phyloP scores from a whole-genome alignment of 2,113 vertebrate species.

The Brachirus orientalis region DNA sequence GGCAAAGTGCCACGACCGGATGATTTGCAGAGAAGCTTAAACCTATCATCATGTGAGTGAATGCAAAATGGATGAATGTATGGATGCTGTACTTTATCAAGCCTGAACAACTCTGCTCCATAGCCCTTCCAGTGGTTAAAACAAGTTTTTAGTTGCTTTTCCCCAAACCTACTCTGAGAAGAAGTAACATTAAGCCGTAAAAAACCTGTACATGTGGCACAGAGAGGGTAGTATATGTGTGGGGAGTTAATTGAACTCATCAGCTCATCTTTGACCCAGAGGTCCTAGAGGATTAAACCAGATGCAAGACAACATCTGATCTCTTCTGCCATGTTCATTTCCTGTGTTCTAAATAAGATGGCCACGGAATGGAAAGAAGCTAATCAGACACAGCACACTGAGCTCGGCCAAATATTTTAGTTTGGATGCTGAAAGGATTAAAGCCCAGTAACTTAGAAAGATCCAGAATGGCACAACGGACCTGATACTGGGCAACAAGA shows the following conservation, averaged over 20 bases:
- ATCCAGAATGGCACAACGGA: not conserved
- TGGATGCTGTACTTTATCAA: no score
- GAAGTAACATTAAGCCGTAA: not conserved
- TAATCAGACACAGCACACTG: not conserved
- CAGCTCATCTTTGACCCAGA: not conserved
- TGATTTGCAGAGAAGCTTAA: no score
- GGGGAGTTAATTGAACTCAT: not conserved
- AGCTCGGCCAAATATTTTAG: not conserved
- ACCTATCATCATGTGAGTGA: no score
- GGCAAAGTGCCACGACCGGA: no score
- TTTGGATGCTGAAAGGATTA: not conserved
- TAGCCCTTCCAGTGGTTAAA: not conserved
- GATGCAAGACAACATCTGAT: not conserved
- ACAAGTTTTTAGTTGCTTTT: not conserved
- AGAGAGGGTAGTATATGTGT: not conserved
- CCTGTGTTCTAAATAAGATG: not conserved
- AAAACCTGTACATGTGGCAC: not conserved
- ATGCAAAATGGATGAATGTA: no score
- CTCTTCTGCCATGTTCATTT: slow-evolving; percentile 5
- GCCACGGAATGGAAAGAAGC: not conserved
- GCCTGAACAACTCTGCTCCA: no score
- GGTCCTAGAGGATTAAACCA: not conserved
- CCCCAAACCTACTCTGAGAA: not conserved
- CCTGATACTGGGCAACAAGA: not conserved
- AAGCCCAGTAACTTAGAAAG: not conserved